Base-by-base conservation (phyloP, 2,797 vertebrate species). In the Nasua narica region DNA sequence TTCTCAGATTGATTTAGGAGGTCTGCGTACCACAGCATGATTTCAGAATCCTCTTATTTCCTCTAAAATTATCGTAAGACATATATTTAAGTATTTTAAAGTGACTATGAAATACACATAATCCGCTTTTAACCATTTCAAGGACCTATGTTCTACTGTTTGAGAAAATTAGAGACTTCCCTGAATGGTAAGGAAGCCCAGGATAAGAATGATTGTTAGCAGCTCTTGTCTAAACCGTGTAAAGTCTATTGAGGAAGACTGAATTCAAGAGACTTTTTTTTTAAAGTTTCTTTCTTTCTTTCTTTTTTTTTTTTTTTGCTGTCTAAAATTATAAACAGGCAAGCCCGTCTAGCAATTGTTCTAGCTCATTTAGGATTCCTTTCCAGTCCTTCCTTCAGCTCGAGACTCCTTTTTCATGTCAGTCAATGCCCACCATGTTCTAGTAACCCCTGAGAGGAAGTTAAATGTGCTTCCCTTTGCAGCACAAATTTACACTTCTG, bases 311-410 rank as follows among this genome's bases (percentile, higher is more conserved):
- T 77, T 23, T 37, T 74, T 78, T 90, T 54, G 7, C 2, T 96
- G 46, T 93, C 27, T 90, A 40, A 82, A 43, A 74, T 62, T 82
- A 85, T 69, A 77, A 93, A 56, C 13, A 56, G 37, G 77, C 84
- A 60, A 35, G 32, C 37, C 23, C 76, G 76, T 21, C 23, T 93
- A n/a, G 12, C 21, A 77, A 56, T 56, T 69, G n/a, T 46, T 50
- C 16, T 46, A 87, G 60, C 37, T 96, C 43, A 58, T 95, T 89
- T 92, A 94, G 74, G 32, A 89, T 94, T 95, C 72, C 35, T 70
- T 72, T 35, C 65, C 46, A 21, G 62, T 76, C 12, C 11, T 72
- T 87, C 50, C 19, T 25, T 50, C 10, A 60, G 70, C 14, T 13
- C 37, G 62, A 18, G 58, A 18, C 18, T 91, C 27, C 72, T 87